A percentile compares a stretch with the other conserved stretches of the same genome.
Conservation (phyloP, 2,797 vertebrate genomes). For the Phoebastria nigripes region DNA sequence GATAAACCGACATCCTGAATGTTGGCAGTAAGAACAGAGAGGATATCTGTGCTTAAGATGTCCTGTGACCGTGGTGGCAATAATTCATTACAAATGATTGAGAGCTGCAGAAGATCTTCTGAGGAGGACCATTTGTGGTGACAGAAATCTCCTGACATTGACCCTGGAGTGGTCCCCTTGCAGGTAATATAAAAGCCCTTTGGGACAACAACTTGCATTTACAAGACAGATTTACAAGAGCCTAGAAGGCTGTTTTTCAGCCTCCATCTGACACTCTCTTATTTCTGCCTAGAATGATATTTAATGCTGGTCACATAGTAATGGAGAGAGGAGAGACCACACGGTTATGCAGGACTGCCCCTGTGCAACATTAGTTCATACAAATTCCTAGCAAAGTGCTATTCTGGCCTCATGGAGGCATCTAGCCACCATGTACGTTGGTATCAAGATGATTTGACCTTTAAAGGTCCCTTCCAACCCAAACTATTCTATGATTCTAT, state of each 20-base stretch:
- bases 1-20: not conserved
- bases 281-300: not conserved
- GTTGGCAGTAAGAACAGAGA: not conserved
- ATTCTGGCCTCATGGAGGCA: not conserved
- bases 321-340: not conserved
- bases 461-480: not conserved
- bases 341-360: fast-evolving
- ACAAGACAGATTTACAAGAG: not conserved
- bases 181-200: not conserved
- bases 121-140: not conserved
- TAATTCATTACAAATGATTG: not conserved
- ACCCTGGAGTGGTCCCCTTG: not conserved
- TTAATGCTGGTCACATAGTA: not conserved
- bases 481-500: not conserved
- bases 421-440: not conserved
- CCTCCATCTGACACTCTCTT: not conserved
- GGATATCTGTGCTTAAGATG: not conserved
- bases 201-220: not conserved
- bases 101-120: not conserved
- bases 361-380: not conserved
- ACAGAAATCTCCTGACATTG: not conserved
- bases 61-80: not conserved
- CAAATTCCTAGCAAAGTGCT: not conserved
- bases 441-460: not conserved
- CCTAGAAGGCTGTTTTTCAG: not conserved